phyloP scores from a whole-genome alignment of 2,888 invertebrate species.

The Trachelus stipa region DNA sequence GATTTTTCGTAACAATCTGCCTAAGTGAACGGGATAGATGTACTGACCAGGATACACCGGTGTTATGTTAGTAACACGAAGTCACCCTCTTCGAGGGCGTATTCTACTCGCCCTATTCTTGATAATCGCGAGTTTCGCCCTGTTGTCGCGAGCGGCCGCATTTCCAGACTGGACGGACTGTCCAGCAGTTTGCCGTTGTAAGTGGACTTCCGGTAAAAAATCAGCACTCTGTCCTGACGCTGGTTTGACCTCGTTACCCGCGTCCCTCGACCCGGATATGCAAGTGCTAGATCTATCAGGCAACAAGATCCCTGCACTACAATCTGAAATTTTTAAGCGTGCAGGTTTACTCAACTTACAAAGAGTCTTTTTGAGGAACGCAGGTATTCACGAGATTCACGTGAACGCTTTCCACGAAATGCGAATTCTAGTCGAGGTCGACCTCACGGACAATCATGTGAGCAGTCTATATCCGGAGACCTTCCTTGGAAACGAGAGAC shows the following conservation, averaged over 20 bases:
- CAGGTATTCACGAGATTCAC: constrained; percentile 81
- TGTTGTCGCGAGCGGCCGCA: constrained; percentile 65
- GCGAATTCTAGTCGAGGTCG: constrained; percentile 87
- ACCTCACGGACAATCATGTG: constrained; percentile 86
- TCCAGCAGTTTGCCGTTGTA: constrained; percentile 87
- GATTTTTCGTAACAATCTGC: background rate
- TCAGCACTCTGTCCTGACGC: constrained; percentile 87
- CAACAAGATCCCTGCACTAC: constrained; percentile 81
- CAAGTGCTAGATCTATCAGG: constrained; percentile 89
- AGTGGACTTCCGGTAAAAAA: constrained; percentile 93
- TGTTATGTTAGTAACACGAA: constrained; percentile 53
- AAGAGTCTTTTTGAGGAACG: constrained; percentile 81
- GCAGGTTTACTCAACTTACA: constrained; percentile 87
- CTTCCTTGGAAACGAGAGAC: constrained; percentile 85
- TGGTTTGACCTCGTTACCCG: constrained; percentile 83
- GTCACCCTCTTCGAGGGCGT: constrained; percentile 58
- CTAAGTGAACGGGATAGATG: constrained; percentile 7
- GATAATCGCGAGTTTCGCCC: constrained; percentile 49
- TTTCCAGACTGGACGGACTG: constrained; percentile 90
- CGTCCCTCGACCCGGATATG: constrained; percentile 77
- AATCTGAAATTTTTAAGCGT: constrained; percentile 82
- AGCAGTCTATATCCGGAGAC: constrained; percentile 81
- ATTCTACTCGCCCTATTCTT: constrained; percentile 56
- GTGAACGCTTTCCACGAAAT: constrained; percentile 88
- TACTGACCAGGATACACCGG: constrained; percentile 33